Percentiles rank a stretch among this genome's conserved stretches.
Evolutionary conservation across 2,113 vertebrate species (phyloP).

Genomic region (Oophaga pumilio): DNA sequence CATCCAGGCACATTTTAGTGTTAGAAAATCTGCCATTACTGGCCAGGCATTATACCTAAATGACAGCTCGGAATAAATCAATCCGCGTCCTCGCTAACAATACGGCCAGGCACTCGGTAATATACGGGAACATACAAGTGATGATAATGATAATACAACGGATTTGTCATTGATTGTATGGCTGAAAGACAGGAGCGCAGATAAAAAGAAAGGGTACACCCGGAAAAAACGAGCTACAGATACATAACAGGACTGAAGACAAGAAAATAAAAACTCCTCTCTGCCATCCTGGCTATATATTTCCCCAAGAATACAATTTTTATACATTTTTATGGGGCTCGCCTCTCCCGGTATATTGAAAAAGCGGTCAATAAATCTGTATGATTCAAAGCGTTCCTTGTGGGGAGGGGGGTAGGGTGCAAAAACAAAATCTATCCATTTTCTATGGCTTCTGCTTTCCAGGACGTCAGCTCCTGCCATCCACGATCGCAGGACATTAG

Average conservation of each 20-base stretch:
- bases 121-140: neutral
- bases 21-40: neutral
- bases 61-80: constrained; percentile 1
- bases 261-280: neutral
- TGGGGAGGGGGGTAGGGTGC: no score
- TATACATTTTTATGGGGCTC: constrained; percentile 26
- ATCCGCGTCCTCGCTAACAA: neutral
- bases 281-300: neutral
- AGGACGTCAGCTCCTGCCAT: constrained; percentile 31
- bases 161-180: neutral
- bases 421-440: neutral
- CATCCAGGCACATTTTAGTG: neutral
- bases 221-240: neutral
- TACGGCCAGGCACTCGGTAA: neutral
- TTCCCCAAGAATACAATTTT: neutral
- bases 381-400: constrained; percentile 19
- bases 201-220: neutral
- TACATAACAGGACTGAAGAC: neutral
- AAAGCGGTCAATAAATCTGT: constrained; percentile 41
- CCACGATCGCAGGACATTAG: constrained; percentile 43
- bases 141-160: neutral
- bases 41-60: neutral
- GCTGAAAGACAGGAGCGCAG: neutral
- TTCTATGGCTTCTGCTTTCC: neutral
- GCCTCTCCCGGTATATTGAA: constrained; percentile 26